Conservation (phyloP, 2,888 invertebrate genomes). For the Bruchidius siliquastri region DNA sequence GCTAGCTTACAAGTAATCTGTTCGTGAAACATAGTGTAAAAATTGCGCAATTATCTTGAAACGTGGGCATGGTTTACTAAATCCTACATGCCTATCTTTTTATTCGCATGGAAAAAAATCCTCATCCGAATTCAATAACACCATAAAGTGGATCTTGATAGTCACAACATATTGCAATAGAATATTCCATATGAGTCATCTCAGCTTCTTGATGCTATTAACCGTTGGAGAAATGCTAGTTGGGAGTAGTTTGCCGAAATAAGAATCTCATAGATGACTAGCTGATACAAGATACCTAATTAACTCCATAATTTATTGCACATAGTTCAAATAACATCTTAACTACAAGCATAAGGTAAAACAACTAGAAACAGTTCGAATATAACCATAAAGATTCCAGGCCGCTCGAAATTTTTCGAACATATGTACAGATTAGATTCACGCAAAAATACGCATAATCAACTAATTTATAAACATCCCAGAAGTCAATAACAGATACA, state of each 20-base stretch:
- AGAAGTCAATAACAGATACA: neutral
- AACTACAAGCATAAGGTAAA: neutral
- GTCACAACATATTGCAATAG: too few species aligned
- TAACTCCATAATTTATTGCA: neutral
- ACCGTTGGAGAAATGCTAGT: neutral
- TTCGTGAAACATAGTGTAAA: too few species aligned
- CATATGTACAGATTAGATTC: neutral
- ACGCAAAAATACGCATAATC: neutral
- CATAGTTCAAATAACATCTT: neutral
- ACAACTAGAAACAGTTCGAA: neutral
- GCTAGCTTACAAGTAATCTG: too few species aligned
- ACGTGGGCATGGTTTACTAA: too few species aligned
- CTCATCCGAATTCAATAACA: too few species aligned
- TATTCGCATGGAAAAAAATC: too few species aligned
- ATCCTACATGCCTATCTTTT: too few species aligned
- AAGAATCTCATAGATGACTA: too few species aligned
- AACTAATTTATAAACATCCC: neutral
- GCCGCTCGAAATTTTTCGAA: neutral
- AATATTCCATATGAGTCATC: neutral
- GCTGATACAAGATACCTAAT: neutral
- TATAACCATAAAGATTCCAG: neutral
- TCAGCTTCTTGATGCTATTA: neutral
- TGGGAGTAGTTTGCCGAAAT: too few species aligned
- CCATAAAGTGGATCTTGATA: too few species aligned
- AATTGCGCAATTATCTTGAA: too few species aligned